A percentile compares a stretch with the other conserved stretches of the same genome.
Evolutionary conservation across 1,140 invertebrate species (phyloP).

Genomic region (Dreissena polymorpha): DNA sequence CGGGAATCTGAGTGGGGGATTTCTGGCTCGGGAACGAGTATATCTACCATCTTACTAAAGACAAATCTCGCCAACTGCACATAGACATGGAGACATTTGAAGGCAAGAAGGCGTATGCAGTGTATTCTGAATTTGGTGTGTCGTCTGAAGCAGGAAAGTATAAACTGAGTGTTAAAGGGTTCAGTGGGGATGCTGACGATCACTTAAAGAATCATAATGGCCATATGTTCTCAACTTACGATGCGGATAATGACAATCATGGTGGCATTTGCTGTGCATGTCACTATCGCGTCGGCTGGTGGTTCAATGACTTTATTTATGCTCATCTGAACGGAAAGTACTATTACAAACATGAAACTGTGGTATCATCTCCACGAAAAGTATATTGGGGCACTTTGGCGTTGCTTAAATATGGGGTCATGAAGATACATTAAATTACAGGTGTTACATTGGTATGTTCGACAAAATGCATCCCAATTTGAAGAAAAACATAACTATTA

Average conservation of each 20-base stretch:
- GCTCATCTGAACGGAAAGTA: neutral
- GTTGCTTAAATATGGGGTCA: neutral
- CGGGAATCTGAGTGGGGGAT: no score
- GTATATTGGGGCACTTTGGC: no score
- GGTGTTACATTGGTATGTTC: no score
- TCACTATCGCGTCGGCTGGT: conserved; percentile 8
- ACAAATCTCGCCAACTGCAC: neutral
- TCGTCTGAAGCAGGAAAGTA: neutral
- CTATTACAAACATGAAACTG: neutral
- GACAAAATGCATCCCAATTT: no score
- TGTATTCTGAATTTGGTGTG: conserved; percentile 1
- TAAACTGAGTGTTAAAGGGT: neutral
- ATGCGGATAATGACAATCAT: conserved; percentile 7
- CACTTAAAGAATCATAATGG: neutral
- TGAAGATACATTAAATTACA: neutral
- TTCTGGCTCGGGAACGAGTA: no score
- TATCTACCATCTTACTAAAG: neutral
- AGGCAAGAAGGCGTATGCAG: neutral
- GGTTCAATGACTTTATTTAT: neutral
- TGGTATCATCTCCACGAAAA: neutral
- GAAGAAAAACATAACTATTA: no score
- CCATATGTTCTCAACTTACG: conserved; percentile 7
- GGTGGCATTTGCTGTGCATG: neutral
- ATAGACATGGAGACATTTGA: conserved; percentile 4
- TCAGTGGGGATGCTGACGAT: conserved; percentile 1